These are phyloP conservation scores for Cantharis flavilabris DNA, from an alignment of 2,888 invertebrate genomes.

Conservation along the genomic window DNA sequence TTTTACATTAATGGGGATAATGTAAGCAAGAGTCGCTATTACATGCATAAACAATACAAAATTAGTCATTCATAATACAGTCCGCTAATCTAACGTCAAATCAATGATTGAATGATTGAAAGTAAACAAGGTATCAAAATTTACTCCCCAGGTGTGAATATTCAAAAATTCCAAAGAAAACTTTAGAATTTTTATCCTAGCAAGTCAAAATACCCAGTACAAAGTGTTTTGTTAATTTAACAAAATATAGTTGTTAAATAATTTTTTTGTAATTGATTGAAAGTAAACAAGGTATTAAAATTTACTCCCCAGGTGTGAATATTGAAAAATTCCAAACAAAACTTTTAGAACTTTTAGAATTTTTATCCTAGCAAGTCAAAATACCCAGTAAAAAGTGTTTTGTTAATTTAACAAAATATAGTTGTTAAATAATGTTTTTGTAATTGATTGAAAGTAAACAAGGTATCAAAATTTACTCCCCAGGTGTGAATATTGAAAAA, in stretches of 20 bases:
- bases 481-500: not conserved
- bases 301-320: not conserved
- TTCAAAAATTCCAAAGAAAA: not conserved
- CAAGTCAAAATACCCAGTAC: no score
- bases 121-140: not conserved
- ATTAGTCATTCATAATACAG: slow-evolving; percentile 40
- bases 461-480: not conserved
- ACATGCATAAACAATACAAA: slow-evolving; percentile 46
- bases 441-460: not conserved
- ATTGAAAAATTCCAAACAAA: not conserved
- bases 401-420: no score
- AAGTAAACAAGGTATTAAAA: not conserved
- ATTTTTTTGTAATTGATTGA: not conserved
- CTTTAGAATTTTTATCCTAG: no score
- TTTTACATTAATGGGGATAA: not conserved
- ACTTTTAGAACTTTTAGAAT: no score
- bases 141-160: not conserved
- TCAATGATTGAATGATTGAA: slow-evolving; percentile 39
- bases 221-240: no score
- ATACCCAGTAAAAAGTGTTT: no score
- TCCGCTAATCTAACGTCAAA: slow-evolving; percentile 44
- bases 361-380: no score
- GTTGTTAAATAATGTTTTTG: no score
- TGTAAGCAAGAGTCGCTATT: slow-evolving; percentile 22
- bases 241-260: no score